Conservation (phyloP, 2,113 vertebrate genomes). For the Baryphthengus martii region DNA sequence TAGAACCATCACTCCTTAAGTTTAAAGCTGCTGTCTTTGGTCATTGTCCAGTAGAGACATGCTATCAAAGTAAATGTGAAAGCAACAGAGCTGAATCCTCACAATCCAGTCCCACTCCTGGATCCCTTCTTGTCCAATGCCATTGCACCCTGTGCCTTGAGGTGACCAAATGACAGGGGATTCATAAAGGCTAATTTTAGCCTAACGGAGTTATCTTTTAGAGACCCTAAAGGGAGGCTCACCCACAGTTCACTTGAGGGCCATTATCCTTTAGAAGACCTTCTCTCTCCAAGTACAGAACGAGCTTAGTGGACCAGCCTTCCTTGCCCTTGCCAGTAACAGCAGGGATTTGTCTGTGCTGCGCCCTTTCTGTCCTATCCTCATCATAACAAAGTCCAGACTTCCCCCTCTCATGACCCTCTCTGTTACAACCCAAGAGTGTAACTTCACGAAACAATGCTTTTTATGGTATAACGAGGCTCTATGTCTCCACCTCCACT, state of each 20-base stretch:
- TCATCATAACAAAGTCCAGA: neutral
- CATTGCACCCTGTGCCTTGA: neutral
- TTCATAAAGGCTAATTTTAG: neutral
- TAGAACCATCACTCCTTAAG: neutral
- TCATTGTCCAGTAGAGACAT: neutral
- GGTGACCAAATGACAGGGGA: neutral
- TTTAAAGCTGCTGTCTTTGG: neutral
- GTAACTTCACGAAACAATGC: neutral
- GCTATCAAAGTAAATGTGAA: fast-evolving
- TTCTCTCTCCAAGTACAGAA: neutral
- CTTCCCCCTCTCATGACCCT: neutral
- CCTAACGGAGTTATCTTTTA: neutral
- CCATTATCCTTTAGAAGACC: neutral
- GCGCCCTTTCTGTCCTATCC: neutral
- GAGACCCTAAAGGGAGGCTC: neutral
- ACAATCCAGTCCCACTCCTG: neutral
- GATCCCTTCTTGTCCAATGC: neutral
- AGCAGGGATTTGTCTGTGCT: neutral
- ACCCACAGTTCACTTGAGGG: neutral
- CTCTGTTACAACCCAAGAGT: neutral
- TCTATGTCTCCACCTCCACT: fast-evolving
- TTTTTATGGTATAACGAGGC: neutral
- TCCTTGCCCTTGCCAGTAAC: neutral
- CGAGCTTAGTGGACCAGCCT: neutral
- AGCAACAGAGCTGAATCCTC: neutral